Evolutionary conservation across 2,888 invertebrate genomes (phyloP).

Genomic region (Myopa tessellatipennis): DNA sequence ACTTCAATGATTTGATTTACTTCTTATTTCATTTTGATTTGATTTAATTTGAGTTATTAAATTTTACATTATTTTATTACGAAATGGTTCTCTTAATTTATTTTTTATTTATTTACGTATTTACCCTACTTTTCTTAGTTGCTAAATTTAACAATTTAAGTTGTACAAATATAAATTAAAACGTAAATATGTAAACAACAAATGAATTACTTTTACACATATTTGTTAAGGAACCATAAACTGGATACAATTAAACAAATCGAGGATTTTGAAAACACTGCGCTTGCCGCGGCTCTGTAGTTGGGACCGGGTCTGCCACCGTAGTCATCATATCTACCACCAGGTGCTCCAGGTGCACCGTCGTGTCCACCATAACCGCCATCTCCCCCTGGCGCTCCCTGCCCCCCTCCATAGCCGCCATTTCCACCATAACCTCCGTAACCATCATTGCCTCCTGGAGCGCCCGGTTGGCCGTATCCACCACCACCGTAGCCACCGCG

Average conservation of each 20-base stretch:
- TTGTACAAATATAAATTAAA: too few relatives aligned
- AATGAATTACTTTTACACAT: not conserved
- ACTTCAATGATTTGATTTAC: too few relatives aligned
- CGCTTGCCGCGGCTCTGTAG: not conserved
- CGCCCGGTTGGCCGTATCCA: not conserved
- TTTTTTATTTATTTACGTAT: too few relatives aligned
- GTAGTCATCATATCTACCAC: not conserved
- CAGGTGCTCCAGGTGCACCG: constrained; percentile 7
- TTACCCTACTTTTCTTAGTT: too few relatives aligned
- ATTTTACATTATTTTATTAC: too few relatives aligned
- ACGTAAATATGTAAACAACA: too few relatives aligned
- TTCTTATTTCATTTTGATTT: too few relatives aligned
- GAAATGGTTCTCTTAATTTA: too few relatives aligned
- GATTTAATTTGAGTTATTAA: too few relatives aligned
- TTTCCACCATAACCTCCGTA: constrained; percentile 20
- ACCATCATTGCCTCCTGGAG: constrained; percentile 15
- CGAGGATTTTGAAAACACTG: not conserved
- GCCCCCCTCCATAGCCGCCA: not conserved
- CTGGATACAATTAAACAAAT: not conserved
- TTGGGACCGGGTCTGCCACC: not conserved
- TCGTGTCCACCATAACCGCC: not conserved
- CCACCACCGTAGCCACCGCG: constrained; percentile 9
- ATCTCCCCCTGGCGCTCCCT: not conserved
- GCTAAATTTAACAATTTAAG: too few relatives aligned
- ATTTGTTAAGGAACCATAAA: constrained; percentile 13